A percentile compares a stretch with the other conserved stretches of the same genome.
phyloP scores from a whole-genome alignment of 2,113 vertebrate genomes.

The Haemorhous mexicanus region DNA sequence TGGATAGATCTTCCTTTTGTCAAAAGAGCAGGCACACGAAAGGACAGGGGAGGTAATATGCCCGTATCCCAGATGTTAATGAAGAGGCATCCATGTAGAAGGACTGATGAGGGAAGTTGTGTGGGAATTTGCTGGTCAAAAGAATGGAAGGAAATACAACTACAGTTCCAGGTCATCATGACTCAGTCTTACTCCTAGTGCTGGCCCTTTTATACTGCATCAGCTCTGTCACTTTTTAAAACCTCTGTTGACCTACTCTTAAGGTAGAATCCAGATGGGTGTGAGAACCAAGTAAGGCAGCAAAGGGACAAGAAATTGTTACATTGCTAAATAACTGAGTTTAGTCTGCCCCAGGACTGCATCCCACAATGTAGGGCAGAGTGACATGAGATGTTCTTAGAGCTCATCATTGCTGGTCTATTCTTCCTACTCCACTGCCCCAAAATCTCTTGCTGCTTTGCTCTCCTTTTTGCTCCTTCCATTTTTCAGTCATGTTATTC shows the following conservation, averaged over 20 bases:
- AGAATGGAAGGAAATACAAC: not conserved
- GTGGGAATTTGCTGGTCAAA: not conserved
- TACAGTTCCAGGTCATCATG: not conserved
- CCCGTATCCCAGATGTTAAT: not conserved
- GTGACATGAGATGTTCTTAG: not conserved
- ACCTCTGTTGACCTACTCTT: not conserved
- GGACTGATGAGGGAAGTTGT: not conserved
- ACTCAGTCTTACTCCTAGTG: not conserved
- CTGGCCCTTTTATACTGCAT: not conserved
- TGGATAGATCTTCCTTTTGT: not conserved
- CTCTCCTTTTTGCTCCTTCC: not conserved
- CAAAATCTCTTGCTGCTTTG: not conserved
- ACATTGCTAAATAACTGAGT: not conserved
- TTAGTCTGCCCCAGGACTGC: not conserved
- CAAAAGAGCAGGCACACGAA: not conserved
- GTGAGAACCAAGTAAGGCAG: not conserved
- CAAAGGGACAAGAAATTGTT: not conserved
- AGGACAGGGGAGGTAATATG: too few relatives aligned
- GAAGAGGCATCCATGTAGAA: not conserved
- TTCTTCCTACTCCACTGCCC: not conserved
- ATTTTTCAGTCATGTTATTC: not conserved
- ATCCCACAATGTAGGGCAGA: not conserved
- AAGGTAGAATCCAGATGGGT: not conserved
- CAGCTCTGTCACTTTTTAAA: not conserved
- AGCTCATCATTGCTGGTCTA: not conserved